Conservation (phyloP, 2,113 vertebrate genomes). For the Tyrannus savana region DNA sequence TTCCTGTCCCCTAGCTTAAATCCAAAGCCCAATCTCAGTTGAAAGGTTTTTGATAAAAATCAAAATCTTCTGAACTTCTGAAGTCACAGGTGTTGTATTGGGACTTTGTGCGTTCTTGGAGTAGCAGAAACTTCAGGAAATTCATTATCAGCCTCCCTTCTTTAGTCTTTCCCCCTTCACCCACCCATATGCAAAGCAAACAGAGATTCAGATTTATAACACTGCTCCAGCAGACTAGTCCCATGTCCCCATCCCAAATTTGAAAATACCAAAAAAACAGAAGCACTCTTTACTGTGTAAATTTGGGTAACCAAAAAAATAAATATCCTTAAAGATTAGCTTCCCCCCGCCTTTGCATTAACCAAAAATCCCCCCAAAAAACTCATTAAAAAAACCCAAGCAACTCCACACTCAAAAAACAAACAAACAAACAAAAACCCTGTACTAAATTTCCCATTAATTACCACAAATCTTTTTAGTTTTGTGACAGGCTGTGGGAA, state of each 20-base stretch:
- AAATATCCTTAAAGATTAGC: background rate
- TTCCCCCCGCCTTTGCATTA: background rate
- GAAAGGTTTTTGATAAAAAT: background rate
- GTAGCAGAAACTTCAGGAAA: background rate
- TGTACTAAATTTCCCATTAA: background rate
- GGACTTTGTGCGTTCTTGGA: background rate
- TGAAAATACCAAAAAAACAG: background rate
- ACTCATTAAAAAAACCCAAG: no score
- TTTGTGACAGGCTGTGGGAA: background rate
- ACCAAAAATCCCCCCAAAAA: background rate
- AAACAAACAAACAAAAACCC: background rate
- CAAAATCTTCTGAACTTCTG: background rate
- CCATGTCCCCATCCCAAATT: background rate
- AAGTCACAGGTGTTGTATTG: background rate
- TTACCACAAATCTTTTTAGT: background rate
- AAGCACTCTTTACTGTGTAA: background rate
- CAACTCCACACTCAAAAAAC: no score
- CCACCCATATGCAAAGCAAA: background rate
- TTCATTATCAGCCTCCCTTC: background rate
- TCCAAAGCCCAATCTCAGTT: background rate
- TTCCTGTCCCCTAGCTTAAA: background rate
- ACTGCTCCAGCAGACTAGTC: background rate
- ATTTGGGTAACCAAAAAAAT: background rate
- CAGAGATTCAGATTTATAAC: background rate
- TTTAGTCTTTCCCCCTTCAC: background rate